Evolutionary conservation across 2,888 invertebrate genomes (phyloP).

Genomic region (Melitaea athalia): DNA sequence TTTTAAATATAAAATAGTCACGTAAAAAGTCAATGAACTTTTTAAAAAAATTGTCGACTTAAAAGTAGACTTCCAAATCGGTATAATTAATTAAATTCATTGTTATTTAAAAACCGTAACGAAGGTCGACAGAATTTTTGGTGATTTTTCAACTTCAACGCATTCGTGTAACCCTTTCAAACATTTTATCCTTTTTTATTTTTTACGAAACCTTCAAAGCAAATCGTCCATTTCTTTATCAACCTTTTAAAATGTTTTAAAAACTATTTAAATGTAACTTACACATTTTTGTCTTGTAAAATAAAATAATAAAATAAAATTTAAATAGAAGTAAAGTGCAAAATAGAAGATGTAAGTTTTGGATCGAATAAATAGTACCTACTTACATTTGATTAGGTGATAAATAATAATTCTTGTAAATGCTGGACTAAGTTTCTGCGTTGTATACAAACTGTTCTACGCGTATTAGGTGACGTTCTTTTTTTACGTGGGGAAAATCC

Average conservation of each 20-base stretch:
- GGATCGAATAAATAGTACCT: background rate
- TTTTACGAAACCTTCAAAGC: background rate
- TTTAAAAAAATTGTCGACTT: conserved; percentile 40
- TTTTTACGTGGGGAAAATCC: too few relatives aligned
- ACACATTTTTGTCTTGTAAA: background rate
- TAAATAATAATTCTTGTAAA: too few relatives aligned
- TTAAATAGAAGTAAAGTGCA: background rate
- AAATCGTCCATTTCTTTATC: background rate
- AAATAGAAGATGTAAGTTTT: background rate
- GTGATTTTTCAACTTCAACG: conserved; percentile 11
- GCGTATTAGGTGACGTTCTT: too few relatives aligned
- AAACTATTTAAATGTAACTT: background rate
- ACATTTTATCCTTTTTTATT: conserved; percentile 3
- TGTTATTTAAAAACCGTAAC: conserved; percentile 48
- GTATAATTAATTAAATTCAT: conserved; percentile 43
- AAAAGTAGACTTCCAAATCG: conserved; percentile 47
- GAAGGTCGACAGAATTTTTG: conserved; percentile 38
- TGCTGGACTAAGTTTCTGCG: too few relatives aligned
- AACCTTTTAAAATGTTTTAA: background rate
- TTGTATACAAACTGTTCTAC: too few relatives aligned
- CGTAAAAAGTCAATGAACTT: conserved; percentile 31
- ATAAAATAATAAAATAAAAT: background rate
- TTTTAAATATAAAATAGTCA: too few relatives aligned
- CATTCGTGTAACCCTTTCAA: conserved; percentile 9
- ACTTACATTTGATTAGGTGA: too few relatives aligned